phyloP scores from a whole-genome alignment of 37 sponge, comb jelly and placozoan species.

The Ephydatia muelleri region DNA sequence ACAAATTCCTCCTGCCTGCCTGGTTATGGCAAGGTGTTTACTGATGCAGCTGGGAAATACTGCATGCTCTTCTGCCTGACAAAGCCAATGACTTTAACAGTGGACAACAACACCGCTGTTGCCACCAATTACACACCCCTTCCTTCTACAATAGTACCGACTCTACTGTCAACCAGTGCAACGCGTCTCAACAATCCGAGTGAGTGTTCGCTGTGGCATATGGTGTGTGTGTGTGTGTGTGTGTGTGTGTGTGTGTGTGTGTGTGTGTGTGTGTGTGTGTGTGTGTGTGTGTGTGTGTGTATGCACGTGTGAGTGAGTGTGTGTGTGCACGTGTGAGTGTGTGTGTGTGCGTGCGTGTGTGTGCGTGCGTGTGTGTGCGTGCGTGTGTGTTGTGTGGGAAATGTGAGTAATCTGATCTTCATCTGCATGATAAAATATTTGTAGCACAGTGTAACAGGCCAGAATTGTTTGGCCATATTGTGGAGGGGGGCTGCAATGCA shows the following conservation, averaged over 20 bases:
- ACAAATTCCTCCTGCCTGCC: not conserved
- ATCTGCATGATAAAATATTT: too few relatives aligned
- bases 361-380: not conserved
- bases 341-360: conserved; percentile 10
- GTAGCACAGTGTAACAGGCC: too few relatives aligned
- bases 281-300: conserved; percentile 10
- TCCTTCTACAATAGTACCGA: not conserved
- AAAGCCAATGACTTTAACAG: not conserved
- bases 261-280: conserved; percentile 20
- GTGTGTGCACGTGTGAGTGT: not conserved
- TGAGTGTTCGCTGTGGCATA: not conserved
- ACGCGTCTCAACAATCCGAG: not conserved
- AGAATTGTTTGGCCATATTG: too few relatives aligned
- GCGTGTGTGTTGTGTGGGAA: too few relatives aligned
- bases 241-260: conserved; percentile 11
- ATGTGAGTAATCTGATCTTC: too few relatives aligned
- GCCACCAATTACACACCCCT: not conserved
- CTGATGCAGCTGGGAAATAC: not conserved
- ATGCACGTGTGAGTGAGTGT: not conserved
- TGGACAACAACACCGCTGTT: not conserved
- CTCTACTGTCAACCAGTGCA: not conserved
- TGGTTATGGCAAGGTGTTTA: not conserved
- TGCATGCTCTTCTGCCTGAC: not conserved
- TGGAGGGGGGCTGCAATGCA: too few relatives aligned
- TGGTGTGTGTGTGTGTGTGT: not conserved